phyloP scores from a whole-genome alignment of 2,888 invertebrate species.

The Mimachlamys varia region DNA sequence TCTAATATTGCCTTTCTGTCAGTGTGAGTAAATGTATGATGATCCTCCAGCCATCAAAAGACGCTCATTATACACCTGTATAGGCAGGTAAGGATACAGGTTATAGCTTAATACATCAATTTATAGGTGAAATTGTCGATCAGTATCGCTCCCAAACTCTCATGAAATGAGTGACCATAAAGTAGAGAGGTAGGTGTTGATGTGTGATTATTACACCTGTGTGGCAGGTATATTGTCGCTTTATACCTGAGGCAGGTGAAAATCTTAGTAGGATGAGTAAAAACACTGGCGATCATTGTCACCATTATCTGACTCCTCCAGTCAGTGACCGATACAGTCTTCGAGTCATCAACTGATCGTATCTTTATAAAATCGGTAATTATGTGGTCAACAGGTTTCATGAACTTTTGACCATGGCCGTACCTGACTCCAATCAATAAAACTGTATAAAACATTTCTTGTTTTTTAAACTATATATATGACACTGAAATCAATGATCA shows the following conservation, averaged over 20 bases:
- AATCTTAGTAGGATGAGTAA: not conserved
- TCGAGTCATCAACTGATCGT: not conserved
- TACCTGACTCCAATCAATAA: not conserved
- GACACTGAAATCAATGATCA: not conserved
- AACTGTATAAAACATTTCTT: not conserved
- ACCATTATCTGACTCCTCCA: not conserved
- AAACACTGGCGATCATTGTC: constrained; percentile 11
- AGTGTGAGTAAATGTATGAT: not conserved
- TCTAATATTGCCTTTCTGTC: constrained; percentile 2
- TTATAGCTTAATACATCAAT: not conserved
- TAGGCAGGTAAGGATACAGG: constrained; percentile 15
- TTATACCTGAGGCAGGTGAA: not conserved
- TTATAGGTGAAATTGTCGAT: not conserved
- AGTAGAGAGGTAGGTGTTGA: not conserved
- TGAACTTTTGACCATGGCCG: not conserved
- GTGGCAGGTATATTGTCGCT: not conserved
- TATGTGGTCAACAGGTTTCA: not conserved
- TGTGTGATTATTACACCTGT: constrained; percentile 2
- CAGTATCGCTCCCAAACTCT: not conserved
- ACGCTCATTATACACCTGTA: constrained; percentile 3
- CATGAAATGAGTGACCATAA: not conserved
- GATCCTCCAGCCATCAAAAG: not conserved
- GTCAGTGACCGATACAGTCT: not conserved
- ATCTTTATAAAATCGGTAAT: not conserved
- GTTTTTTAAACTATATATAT: too few relatives aligned